Evolutionary conservation across 1,140 invertebrate genomes (phyloP).

Genomic region (Apis florea): DNA sequence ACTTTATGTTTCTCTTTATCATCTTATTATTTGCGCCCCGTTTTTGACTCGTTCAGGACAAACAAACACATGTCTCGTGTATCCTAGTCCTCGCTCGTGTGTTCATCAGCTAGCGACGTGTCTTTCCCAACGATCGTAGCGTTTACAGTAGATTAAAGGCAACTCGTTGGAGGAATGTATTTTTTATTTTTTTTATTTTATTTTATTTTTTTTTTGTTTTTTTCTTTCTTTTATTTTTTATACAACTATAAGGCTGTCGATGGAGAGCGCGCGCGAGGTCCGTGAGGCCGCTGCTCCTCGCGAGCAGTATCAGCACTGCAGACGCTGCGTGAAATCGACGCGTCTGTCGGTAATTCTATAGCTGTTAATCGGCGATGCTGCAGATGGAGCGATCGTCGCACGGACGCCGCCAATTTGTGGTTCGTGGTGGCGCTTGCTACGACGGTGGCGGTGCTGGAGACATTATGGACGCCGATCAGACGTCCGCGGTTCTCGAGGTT

Average conservation of each 20-base stretch:
- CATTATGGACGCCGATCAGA: constrained; percentile 86
- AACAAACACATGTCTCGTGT: background rate
- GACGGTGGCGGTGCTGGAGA: constrained; percentile 42
- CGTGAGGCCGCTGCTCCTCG: constrained; percentile 51
- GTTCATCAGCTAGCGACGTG: constrained; percentile 33
- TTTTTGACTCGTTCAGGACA: background rate
- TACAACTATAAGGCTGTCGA: constrained; percentile 77
- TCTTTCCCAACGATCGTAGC: constrained; percentile 57
- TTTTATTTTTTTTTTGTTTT: background rate
- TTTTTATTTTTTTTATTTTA: constrained; percentile 6
- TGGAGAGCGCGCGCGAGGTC: constrained; percentile 60
- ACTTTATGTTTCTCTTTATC: background rate
- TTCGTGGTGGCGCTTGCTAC: constrained; percentile 22
- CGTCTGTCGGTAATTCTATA: background rate
- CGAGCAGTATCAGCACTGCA: constrained; percentile 43
- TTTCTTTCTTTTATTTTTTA: constrained; percentile 59
- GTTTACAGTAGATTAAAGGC: constrained; percentile 72
- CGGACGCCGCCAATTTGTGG: constrained; percentile 33
- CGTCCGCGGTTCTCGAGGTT: constrained; percentile 89
- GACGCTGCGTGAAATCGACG: constrained; percentile 23
- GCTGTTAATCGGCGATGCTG: constrained; percentile 12
- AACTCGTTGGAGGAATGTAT: constrained; percentile 78
- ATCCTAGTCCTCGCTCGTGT: constrained; percentile 36
- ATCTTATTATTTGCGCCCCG: background rate
- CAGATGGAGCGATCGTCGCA: constrained; percentile 37